A percentile compares a stretch with the other conserved stretches of the same genome.
These are phyloP conservation scores for Casuarius casuarius DNA, from an alignment of 2,113 vertebrate species.

Conservation along the genomic window DNA sequence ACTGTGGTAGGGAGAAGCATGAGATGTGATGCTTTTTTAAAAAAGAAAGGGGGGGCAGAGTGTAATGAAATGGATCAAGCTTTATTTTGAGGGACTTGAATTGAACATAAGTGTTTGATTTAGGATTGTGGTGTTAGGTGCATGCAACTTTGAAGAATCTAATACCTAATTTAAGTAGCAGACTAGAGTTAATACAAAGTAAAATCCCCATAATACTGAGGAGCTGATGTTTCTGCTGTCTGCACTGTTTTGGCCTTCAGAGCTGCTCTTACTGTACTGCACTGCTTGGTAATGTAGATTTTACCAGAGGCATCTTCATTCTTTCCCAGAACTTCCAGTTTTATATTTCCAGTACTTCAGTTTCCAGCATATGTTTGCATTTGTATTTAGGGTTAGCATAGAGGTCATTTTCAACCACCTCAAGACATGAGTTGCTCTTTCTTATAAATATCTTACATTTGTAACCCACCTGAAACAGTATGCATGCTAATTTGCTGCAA, in stretches of 20 bases:
- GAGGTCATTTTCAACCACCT: neutral
- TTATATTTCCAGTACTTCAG: accelerated
- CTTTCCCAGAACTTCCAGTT: neutral
- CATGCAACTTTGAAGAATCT: neutral
- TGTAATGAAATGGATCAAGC: neutral
- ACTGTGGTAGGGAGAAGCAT: neutral
- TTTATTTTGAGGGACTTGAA: neutral
- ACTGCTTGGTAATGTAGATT: neutral
- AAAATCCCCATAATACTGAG: neutral
- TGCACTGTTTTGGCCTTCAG: neutral
- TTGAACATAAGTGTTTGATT: neutral
- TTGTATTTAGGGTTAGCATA: neutral
- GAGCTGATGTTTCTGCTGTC: neutral
- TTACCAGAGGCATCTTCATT: neutral
- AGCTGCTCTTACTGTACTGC: neutral
- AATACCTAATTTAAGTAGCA: neutral
- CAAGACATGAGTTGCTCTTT: neutral
- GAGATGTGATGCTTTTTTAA: neutral
- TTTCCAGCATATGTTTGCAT: neutral
- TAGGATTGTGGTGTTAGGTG: neutral
- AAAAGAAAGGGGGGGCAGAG: neutral
- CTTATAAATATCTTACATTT: neutral
- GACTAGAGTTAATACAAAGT: neutral
- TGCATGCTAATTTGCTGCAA: accelerated
- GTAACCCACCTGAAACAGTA: neutral